Base-by-base conservation (phyloP, 1,140 invertebrate genomes). In the Lamellibrachia luymesi region DNA sequence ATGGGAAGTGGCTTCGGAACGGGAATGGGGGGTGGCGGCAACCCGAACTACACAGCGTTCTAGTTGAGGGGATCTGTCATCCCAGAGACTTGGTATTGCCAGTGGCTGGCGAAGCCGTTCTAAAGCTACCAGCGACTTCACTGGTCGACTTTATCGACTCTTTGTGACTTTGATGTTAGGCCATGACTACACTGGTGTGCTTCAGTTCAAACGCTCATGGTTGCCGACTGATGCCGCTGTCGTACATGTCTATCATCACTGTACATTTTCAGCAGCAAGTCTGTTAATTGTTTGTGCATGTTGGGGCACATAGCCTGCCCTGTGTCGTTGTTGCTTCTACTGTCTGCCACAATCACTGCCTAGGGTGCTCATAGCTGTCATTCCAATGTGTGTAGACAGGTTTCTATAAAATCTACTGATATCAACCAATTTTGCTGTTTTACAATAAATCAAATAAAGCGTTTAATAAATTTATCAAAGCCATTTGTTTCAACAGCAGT, bases 21-120 rank as follows among this genome's bases (percentile, higher is more conserved):
- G 27, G 64, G 92, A 92, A 94, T 94, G 91, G 94, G 93, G 22
- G 94, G 94, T 17, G 94, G 90, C 93, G 94, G 90, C 17, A 90
- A 93, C 51, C 90, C 56, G 1, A 93, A 90, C 51, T 92, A 56
- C 25, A 93, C 52, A 5, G 91, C 80, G 13, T 92, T 56, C 51
- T 50, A 89, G 51, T 10, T n/a, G 25, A 6, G 64, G 38, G 64
- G 64, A 80, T 80, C 64, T 80, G 8, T 80, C 64, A 17, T 22
- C 17, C 8, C 64, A 80, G 64, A 80, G 13, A 80, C 6, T 80
- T 22, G 64, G 64, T 80, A 80, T 80, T 80, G 13, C 64, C 64
- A 80, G 64, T 22, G 7, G 64, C 64, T 80, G 64, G 64, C 64
- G 64, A 80, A 17, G 64, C 64, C 64, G 64, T 80, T 80, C 64